A percentile compares a stretch with the other conserved stretches of the same genome.
phyloP scores from a whole-genome alignment of 2,113 vertebrate genomes.

The Pygoscelis adeliae region DNA sequence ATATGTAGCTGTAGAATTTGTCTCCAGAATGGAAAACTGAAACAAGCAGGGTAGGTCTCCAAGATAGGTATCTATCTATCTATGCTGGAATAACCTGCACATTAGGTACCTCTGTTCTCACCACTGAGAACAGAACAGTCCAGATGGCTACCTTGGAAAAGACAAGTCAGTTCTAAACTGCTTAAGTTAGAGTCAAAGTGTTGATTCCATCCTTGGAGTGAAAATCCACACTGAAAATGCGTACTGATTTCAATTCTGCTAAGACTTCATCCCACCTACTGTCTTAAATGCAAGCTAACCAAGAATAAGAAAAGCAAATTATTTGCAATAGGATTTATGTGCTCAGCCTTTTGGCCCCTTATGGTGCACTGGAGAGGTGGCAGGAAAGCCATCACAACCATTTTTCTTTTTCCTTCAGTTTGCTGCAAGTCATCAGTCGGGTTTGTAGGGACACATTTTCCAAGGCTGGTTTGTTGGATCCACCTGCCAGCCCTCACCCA shows the following conservation, averaged over 20 bases:
- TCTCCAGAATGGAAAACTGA: not conserved
- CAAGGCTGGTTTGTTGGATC: not conserved
- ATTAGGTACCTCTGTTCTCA: not conserved
- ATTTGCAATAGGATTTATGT: not conserved
- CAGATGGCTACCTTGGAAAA: not conserved
- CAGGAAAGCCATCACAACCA: not conserved
- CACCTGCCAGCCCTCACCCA: not conserved
- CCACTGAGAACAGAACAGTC: not conserved
- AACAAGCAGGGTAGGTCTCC: not conserved
- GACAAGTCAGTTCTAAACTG: not conserved
- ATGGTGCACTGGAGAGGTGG: not conserved
- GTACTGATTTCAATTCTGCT: not conserved
- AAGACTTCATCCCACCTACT: not conserved
- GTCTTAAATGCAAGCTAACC: not conserved
- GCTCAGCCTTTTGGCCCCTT: not conserved
- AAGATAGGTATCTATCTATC: not conserved
- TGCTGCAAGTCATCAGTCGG: not conserved
- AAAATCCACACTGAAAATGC: not conserved
- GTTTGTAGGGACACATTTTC: not conserved
- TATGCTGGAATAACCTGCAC: not conserved
- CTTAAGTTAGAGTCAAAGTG: not conserved
- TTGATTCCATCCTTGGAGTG: not conserved
- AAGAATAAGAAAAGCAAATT: not conserved
- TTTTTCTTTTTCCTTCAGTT: not conserved
- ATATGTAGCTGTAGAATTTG: not conserved